A percentile compares a stretch with the other conserved stretches of the same genome.
Evolutionary conservation across 2,113 vertebrate species (phyloP).

Genomic region (Euleptes europaea): DNA sequence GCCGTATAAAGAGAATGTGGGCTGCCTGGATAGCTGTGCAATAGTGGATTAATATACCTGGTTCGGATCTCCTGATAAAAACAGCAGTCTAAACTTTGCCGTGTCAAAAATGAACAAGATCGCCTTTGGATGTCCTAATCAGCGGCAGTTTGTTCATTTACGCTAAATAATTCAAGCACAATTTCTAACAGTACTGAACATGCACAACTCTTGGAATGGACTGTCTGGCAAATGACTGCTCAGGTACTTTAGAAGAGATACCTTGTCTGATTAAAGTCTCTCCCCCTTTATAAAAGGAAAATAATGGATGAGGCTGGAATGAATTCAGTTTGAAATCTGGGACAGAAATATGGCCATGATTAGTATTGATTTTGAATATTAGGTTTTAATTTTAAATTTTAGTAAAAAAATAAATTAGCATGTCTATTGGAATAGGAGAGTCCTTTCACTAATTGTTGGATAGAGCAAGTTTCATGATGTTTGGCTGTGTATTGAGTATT

Average conservation of each 20-base stretch:
- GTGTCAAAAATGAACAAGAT: background rate
- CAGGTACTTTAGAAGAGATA: constrained; percentile 39
- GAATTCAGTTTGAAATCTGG: constrained; percentile 67
- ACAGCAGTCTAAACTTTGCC: too few relatives aligned
- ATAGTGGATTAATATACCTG: too few relatives aligned
- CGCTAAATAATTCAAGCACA: constrained; percentile 33
- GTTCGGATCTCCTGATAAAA: too few relatives aligned
- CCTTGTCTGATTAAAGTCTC: constrained; percentile 55
- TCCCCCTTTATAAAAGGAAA: constrained; percentile 54
- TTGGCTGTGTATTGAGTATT: background rate
- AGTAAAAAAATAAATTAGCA: background rate
- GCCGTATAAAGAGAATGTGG: too few relatives aligned
- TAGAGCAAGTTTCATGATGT: background rate
- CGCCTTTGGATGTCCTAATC: background rate
- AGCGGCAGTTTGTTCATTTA: constrained; percentile 11
- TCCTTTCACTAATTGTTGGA: constrained; percentile 34
- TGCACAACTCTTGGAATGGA: constrained; percentile 23
- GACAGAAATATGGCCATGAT: constrained; percentile 16
- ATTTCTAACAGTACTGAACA: constrained; percentile 24
- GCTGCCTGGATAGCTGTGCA: too few relatives aligned
- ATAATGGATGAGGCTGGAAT: constrained; percentile 74
- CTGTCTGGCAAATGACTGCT: background rate
- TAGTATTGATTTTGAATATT: constrained; percentile 32
- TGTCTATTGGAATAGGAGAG: background rate
- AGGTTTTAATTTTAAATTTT: constrained; percentile 14